Evolutionary conservation across 2,888 invertebrate species (phyloP).

Genomic region (Synanthedon andrenaeformis): DNA sequence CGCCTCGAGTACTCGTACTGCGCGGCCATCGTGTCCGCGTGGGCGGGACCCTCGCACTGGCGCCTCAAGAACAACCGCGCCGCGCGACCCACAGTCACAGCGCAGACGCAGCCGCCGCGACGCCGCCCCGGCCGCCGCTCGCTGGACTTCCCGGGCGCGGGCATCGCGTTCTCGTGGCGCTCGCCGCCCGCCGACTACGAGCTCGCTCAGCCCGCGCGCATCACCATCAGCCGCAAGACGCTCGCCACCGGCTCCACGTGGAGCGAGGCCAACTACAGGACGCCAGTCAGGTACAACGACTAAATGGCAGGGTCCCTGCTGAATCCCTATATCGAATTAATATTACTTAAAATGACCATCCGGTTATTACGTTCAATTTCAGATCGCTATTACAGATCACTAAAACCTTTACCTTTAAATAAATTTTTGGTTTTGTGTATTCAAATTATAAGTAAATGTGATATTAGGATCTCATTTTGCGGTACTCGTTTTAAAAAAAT

Average conservation of each 20-base stretch:
- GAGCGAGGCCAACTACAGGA: conserved; percentile 60
- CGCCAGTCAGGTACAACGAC: conserved; percentile 41
- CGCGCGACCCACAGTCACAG: conserved; percentile 17
- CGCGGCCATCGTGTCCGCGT: conserved; percentile 69
- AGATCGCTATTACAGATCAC: no score
- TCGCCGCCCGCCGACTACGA: conserved; percentile 41
- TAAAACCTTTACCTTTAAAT: no score
- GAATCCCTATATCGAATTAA: no score
- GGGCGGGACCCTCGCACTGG: conserved; percentile 91
- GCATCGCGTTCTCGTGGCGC: conserved; percentile 39
- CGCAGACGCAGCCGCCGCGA: not conserved
- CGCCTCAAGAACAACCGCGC: conserved; percentile 71
- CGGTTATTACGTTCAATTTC: no score
- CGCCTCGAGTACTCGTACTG: conserved; percentile 79
- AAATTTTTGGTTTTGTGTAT: no score
- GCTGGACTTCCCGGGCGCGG: conserved; percentile 46
- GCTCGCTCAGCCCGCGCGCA: conserved; percentile 51
- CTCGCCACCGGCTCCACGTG: conserved; percentile 59
- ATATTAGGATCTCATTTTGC: no score
- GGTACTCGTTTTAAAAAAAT: no score
- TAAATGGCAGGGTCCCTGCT: not conserved
- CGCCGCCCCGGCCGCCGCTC: no score
- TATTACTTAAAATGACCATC: no score
- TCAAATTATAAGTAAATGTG: no score
- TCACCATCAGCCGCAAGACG: conserved; percentile 61